Conservation (phyloP, 1,140 invertebrate genomes). For the Sitophilus oryzae region DNA sequence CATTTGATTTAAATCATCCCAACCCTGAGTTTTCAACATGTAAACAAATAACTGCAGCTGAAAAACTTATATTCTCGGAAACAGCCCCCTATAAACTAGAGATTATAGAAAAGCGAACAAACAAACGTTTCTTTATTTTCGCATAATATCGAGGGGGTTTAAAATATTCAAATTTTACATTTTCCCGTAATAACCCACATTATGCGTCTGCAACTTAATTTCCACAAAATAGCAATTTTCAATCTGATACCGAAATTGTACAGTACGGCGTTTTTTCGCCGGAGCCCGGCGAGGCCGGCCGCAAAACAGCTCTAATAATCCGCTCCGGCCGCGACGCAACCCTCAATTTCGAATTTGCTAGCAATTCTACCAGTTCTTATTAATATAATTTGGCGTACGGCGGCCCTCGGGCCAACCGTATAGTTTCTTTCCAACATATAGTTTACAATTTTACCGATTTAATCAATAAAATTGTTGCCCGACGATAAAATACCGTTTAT, state of each 20-base stretch:
- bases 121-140: not conserved
- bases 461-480: slow-evolving; percentile 28
- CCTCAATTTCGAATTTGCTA: slow-evolving; percentile 44
- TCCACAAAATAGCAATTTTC: slow-evolving; percentile 43
- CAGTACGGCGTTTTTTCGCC: slow-evolving; percentile 31
- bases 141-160: slow-evolving; percentile 5
- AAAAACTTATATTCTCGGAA: too few species aligned
- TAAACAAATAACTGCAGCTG: too few species aligned
- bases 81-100: too few species aligned
- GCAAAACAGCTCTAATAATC: slow-evolving; percentile 35
- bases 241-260: slow-evolving; percentile 43
- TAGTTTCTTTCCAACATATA: slow-evolving; percentile 24
- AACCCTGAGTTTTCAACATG: too few species aligned
- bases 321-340: slow-evolving; percentile 26
- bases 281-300: slow-evolving; percentile 16
- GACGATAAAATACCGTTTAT: too few species aligned
- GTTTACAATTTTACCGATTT: slow-evolving; percentile 30
- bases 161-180: slow-evolving; percentile 29
- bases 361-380: slow-evolving; percentile 37
- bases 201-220: slow-evolving; percentile 41
- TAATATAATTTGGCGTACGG: slow-evolving; percentile 43
- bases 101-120: too few species aligned
- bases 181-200: slow-evolving; percentile 39
- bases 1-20: too few species aligned
- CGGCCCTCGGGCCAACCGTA: slow-evolving; percentile 30